Evolutionary conservation across 2,797 vertebrate genomes (phyloP), one percentile per base, ranked within the genome.

Genomic region (Euthynnus affinis): DNA sequence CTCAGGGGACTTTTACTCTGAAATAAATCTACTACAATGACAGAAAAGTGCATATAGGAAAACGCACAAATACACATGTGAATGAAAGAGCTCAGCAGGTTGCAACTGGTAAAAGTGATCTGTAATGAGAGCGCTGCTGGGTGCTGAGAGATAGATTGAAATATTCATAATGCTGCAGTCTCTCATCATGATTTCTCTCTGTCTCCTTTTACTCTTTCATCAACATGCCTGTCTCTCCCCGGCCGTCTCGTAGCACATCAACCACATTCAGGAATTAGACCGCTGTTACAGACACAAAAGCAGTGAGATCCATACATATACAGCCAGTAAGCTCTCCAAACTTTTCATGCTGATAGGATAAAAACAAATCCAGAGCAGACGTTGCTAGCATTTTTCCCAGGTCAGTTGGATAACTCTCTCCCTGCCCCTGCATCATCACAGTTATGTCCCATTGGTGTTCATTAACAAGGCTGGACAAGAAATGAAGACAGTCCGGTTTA

Each of bases 151-250:
- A 65, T 34, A 37, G 27, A 34, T 48, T 92, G 52, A 90, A 93
- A 91, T 88, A 91, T 91, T 83, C 69, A 93, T 87, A 81, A 79
- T 71, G 56, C 87, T 80, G 87, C 89, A 87, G 86, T 84, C 63
- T 70, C 62, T 71, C 70, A 78, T 81, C 58, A 61, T 12, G 9
- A 68, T 81, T 78, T 71, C 64, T 59, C 40, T 81, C 49, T 64
- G 74, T 34, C 79, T 82, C 64, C 62, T 69, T 29, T 75, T 25
- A 14, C 51, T 56, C 52, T 71, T 67, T 80, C 17, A 74, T 72
- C n/a, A 1, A 23, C 32, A 51, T 51, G 3, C 42, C n/a, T 18
- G 56, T 37, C 6, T 12, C 15, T 14, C 17, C 37, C 34, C 57
- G 4, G 2, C 6, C 2, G 5, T 40, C 6, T 37, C n/a, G 25